A percentile compares a stretch with the other conserved stretches of the same genome.
Conservation (phyloP, 2,888 invertebrate species). For the Machimus rusticus region DNA sequence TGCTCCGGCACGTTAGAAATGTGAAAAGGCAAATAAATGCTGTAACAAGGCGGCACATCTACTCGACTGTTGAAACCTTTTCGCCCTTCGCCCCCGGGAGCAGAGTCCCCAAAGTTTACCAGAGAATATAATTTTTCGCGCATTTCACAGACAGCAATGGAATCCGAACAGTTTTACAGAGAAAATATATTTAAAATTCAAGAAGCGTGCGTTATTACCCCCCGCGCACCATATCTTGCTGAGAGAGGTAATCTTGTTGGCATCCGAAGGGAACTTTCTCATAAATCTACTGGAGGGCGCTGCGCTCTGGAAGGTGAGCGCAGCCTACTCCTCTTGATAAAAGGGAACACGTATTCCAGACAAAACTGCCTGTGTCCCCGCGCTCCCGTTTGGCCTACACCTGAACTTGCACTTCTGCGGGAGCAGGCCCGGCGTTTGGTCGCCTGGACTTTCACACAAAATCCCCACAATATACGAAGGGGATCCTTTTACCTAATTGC, state of each 20-base stretch:
- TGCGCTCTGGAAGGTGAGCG: constrained; percentile 10
- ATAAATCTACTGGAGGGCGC: neutral
- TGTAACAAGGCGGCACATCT: neutral
- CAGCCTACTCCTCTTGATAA: neutral
- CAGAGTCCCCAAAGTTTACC: neutral
- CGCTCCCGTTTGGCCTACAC: neutral
- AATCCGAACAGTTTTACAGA: neutral
- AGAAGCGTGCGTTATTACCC: constrained; percentile 31
- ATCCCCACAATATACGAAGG: neutral
- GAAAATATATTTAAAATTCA: constrained; percentile 22
- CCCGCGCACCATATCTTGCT: neutral
- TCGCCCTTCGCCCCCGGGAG: neutral
- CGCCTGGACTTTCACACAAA: neutral
- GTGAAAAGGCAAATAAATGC: constrained; percentile 3
- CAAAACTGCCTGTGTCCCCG: neutral
- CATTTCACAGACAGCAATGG: neutral
- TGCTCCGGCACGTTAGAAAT: neutral
- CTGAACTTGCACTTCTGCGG: neutral
- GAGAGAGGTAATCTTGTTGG: neutral
- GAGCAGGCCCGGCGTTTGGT: neutral
- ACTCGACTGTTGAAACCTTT: constrained; percentile 14
- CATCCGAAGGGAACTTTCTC: neutral
- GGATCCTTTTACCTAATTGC: constrained; percentile 14
- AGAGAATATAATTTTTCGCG: constrained; percentile 15
- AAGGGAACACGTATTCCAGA: neutral